Evolutionary conservation across 2,797 vertebrate genomes (phyloP), one percentile per base, ranked within the genome.

Genomic region (Halcyon badia): DNA sequence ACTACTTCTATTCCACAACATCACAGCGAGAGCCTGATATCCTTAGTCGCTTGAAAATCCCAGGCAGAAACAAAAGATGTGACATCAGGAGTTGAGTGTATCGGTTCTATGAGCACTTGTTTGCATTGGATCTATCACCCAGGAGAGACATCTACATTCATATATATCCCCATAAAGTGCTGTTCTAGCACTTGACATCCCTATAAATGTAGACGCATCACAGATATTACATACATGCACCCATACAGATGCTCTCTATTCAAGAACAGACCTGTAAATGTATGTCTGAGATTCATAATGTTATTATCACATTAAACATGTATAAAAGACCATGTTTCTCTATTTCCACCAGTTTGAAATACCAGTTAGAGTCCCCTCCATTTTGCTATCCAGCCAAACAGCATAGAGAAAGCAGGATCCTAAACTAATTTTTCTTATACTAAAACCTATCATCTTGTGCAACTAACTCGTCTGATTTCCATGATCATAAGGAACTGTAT

Each of bases 391-490:
- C 61, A 65, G 33, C 14, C 49, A 64, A 93, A 83, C 15, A 73
- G 46, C 73, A 82, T 0, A 56, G 51, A 88, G 72, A 88, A 77
- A 78, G 46, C 35, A 17, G 18, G 51, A 41, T 51, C 68, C 92
- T 80, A 71, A 96, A 83, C 61, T 88, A 87, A 72, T 95, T 94
- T 94, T 97, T 86, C 81, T 84, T 68, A 66, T 10, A 72, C 46
- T 90, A 87, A 95, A 96, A 85, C 64, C 92, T 83, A 94, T 93
- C 81, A 31, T 46, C 83, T 93, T 89, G 35, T 64, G 71, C 46
- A 94, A 88, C 75, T 58, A 94, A 95, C 86, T 95, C 89, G 22
- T 96, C 97, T 97, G 93, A 97, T 98, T 98, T 98, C 94, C 92
- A 73, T 64, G 87, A 97, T 96, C 95, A 82, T 86, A 96, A 94